Evolutionary conservation across 1,140 invertebrate species (phyloP), one percentile per base, ranked within the genome.

Genomic region (Leptinotarsa lineolata): DNA sequence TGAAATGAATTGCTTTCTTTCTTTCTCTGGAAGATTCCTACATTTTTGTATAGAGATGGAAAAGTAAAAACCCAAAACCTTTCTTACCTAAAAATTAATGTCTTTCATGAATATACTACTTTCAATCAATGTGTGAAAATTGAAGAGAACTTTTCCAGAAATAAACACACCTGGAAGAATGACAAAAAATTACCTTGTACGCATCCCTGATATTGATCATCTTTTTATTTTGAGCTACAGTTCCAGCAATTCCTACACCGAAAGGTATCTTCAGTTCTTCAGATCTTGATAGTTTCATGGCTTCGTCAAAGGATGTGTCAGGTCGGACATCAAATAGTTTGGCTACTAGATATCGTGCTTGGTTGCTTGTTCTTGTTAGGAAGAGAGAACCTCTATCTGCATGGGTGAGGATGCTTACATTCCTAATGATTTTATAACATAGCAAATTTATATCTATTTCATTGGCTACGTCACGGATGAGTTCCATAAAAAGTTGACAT

Each of bases 341-440:
- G 8, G 95, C 94, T 48, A 95, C 91, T 45, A 97, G 88, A 80
- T 94, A 95, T 77, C 92, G 88, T 78, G 91, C 88, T 61, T 91
- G 89, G 2, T 89, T 84, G 0, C 91, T 88, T 12, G 94, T 94
- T 81, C 94, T 92, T 0, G 94, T 94, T 67, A 97, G 86, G 85
- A 97, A 97, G 70, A 97, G 85, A 70, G 92, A 94, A 12, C 94
- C 94, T 20, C 95, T 86, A 84, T 97, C 95, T 1, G 95, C 95
- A 74, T 93, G 88, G 4, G 94, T 96, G 60, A 97, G 87, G 69
- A 95, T 86, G 59, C 93, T 91, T 2, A 97, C 95, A 85, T 97
- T 97, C 18, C 95, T 94, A 24, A 97, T 88, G 77, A 97, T 97
- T 87, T 97, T 97, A 85, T 97, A 94, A 83, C 95, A 97, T 5